A percentile compares a stretch with the other conserved stretches of the same genome.
Conservation (phyloP, 2,797 vertebrate genomes). For the Anableps anableps region DNA sequence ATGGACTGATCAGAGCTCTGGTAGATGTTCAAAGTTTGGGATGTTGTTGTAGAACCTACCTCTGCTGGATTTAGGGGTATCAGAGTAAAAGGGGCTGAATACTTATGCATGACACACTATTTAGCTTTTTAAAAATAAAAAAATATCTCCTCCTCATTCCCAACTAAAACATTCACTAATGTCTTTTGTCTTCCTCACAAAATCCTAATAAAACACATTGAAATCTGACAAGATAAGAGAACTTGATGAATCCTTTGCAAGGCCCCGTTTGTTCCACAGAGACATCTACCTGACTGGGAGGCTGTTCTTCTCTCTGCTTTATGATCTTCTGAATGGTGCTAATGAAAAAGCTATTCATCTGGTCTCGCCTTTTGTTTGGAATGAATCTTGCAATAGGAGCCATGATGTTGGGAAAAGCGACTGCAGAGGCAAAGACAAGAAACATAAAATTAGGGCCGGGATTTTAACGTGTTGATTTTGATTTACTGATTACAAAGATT, state of each 20-base stretch:
- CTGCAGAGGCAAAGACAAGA: conserved; percentile 68
- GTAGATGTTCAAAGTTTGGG: no score
- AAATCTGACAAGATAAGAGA: background rate
- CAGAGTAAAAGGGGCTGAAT: background rate
- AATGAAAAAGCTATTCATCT: conserved; percentile 89
- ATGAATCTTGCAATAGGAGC: conserved; percentile 82
- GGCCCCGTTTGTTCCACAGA: background rate
- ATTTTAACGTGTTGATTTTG: no score
- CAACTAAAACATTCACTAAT: background rate
- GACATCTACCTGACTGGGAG: conserved; percentile 74
- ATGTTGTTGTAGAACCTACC: no score
- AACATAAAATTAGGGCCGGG: background rate
- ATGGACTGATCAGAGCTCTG: no score
- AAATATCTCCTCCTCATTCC: background rate
- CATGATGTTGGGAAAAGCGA: conserved; percentile 89
- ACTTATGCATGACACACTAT: no score
- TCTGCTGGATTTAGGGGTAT: background rate
- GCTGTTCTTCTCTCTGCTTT: conserved; percentile 86
- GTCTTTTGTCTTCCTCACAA: background rate
- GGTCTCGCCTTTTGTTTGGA: conserved; percentile 87
- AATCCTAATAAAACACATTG: background rate
- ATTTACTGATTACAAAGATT: no score
- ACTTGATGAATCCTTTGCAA: background rate
- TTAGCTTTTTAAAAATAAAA: background rate
- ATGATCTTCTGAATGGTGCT: conserved; percentile 86